A percentile compares a stretch with the other conserved stretches of the same genome.
Conservation (phyloP, 1,140 invertebrate genomes). For the Brachionus rotundiformis region DNA sequence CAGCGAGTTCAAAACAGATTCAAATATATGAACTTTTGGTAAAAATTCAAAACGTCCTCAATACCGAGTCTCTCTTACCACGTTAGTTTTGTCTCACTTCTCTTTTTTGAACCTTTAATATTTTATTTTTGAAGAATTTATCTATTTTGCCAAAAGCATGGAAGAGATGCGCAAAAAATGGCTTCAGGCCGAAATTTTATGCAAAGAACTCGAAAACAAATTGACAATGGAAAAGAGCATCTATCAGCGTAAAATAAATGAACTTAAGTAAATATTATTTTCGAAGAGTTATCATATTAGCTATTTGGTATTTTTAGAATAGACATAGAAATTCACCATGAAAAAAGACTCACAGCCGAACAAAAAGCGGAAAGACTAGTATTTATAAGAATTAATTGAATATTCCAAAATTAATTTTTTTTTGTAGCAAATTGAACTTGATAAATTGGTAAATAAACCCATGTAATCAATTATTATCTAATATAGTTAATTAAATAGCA, state of each 20-base stretch:
- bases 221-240: conserved; percentile 36
- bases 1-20: conserved; percentile 32
- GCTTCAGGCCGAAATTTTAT: conserved; percentile 15
- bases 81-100: background rate
- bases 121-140: conserved; percentile 1
- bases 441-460: conserved; percentile 17
- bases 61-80: conserved; percentile 42
- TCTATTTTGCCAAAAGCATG: conserved; percentile 51
- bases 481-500: background rate
- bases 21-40: conserved; percentile 45
- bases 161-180: conserved; percentile 52
- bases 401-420: background rate
- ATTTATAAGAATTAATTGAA: background rate
- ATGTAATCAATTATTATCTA: background rate
- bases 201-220: conserved; percentile 27
- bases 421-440: conserved; percentile 35
- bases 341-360: conserved; percentile 45
- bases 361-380: conserved; percentile 40
- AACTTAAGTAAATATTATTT: conserved; percentile 41
- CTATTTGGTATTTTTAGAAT: background rate
- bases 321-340: conserved; percentile 50
- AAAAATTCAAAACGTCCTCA: conserved; percentile 49
- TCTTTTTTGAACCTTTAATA: background rate
- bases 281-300: too few relatives aligned
- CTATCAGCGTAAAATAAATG: conserved; percentile 47